Percentiles rank a stretch among this genome's conserved stretches.
Evolutionary conservation across 2,113 vertebrate species (phyloP).

Genomic region (Excalfactoria chinensis): DNA sequence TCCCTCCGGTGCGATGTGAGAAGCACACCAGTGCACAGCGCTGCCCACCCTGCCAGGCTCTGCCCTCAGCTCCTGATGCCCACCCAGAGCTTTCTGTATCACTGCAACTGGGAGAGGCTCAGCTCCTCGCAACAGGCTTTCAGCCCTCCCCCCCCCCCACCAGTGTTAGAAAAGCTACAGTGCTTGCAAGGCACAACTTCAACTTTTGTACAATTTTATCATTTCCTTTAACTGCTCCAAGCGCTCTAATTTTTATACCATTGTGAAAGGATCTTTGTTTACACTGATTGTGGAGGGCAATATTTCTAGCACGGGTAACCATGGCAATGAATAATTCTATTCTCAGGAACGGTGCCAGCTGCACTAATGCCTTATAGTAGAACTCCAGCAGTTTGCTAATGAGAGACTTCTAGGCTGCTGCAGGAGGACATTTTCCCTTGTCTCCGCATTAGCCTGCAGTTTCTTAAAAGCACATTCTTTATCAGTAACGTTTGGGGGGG

Average conservation of each 20-base stretch:
- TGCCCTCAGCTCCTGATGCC: rapidly evolving
- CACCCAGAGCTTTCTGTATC: neutral
- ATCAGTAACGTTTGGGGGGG: neutral
- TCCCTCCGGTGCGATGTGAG: neutral
- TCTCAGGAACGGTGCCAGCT: constrained; percentile 76
- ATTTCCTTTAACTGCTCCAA: constrained; percentile 77
- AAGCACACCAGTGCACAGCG: neutral
- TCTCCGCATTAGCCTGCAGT: constrained; percentile 6
- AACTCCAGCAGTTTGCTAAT: constrained; percentile 74
- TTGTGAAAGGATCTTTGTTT: constrained; percentile 79
- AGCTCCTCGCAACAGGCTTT: neutral
- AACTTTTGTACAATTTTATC: constrained; percentile 29
- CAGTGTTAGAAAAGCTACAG: neutral
- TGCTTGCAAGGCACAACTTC: constrained; percentile 52
- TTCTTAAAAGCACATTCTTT: constrained; percentile 52
- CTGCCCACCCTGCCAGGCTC: neutral
- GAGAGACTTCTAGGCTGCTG: constrained; percentile 54
- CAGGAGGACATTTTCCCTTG: constrained; percentile 35
- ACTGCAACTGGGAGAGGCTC: neutral
- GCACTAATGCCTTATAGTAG: constrained; percentile 68
- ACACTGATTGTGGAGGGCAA: constrained; percentile 75
- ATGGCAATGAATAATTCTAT: constrained; percentile 82
- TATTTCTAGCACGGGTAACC: constrained; percentile 82
- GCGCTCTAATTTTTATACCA: constrained; percentile 67
- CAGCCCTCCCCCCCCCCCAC: neutral